Conservation (phyloP, 2,797 vertebrate species). For the Gobio occitaniae region DNA sequence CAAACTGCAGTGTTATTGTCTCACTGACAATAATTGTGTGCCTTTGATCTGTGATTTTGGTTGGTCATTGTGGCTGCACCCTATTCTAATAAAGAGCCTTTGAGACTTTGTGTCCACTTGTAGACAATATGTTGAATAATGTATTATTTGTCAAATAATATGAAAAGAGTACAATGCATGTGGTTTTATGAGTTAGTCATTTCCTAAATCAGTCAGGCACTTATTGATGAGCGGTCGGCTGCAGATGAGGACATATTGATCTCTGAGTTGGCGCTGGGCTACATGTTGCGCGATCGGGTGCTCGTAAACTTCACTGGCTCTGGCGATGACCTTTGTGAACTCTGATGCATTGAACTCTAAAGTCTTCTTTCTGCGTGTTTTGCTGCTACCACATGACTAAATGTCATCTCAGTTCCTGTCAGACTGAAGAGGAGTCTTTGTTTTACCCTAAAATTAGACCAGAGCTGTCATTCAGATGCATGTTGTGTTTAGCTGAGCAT, state of each 20-base stretch:
- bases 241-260: slow-evolving; percentile 59
- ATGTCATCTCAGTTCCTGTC: slow-evolving; percentile 18
- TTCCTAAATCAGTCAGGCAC: slow-evolving; percentile 30
- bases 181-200: slow-evolving; percentile 5
- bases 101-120: not conserved
- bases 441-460: slow-evolving; percentile 17
- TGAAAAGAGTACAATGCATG: not conserved
- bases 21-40: slow-evolving; percentile 23
- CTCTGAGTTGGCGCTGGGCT: slow-evolving; percentile 35
- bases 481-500: not conserved
- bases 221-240: slow-evolving; percentile 53
- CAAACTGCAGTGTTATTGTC: slow-evolving; percentile 11
- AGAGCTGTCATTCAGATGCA: slow-evolving; percentile 19
- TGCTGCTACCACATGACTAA: not conserved
- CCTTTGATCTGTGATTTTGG: slow-evolving; percentile 21
- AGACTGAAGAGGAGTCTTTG: slow-evolving; percentile 43
- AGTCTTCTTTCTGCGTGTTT: slow-evolving; percentile 6
- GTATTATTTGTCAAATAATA: not conserved
- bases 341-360: not conserved
- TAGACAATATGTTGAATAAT: not conserved
- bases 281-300: slow-evolving; percentile 31
- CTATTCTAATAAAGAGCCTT: not conserved
- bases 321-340: slow-evolving; percentile 3
- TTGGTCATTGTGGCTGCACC: slow-evolving; percentile 1
- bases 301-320: not conserved